Percentiles rank a stretch among this genome's conserved stretches.
These are phyloP conservation scores for Anadara kagoshimensis DNA, from an alignment of 1,140 invertebrate genomes.

Conservation along the genomic window DNA sequence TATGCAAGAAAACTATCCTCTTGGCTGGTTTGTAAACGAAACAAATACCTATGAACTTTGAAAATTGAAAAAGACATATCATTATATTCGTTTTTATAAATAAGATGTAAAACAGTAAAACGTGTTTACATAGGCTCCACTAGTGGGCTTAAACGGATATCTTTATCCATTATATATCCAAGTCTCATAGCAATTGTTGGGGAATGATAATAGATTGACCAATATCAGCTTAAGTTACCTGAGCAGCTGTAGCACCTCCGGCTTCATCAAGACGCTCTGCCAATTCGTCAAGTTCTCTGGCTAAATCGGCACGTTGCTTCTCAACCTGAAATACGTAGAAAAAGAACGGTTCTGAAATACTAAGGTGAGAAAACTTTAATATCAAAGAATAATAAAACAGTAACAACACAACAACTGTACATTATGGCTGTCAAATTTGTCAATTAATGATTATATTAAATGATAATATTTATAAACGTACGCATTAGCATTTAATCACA, in stretches of 20 bases:
- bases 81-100: no score
- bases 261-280: constrained; percentile 97
- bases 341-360: constrained; percentile 22
- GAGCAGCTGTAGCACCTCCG: constrained; percentile 97
- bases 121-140: no score
- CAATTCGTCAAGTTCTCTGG: constrained; percentile 96
- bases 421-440: not conserved
- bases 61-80: no score
- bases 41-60: no score
- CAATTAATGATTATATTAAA: no score
- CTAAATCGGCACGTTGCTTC: constrained; percentile 95
- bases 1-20: no score
- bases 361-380: not conserved
- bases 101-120: no score
- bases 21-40: no score
- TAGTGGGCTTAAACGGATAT: no score
- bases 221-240: constrained; percentile 71
- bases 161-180: no score
- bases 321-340: constrained; percentile 79
- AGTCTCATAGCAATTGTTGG: no score
- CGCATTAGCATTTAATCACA: not conserved
- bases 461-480: not conserved
- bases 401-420: not conserved
- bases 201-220: no score
- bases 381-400: not conserved